These are phyloP conservation scores for Aptenodytes patagonicus DNA, from an alignment of 2,113 vertebrate species.

Conservation along the genomic window DNA sequence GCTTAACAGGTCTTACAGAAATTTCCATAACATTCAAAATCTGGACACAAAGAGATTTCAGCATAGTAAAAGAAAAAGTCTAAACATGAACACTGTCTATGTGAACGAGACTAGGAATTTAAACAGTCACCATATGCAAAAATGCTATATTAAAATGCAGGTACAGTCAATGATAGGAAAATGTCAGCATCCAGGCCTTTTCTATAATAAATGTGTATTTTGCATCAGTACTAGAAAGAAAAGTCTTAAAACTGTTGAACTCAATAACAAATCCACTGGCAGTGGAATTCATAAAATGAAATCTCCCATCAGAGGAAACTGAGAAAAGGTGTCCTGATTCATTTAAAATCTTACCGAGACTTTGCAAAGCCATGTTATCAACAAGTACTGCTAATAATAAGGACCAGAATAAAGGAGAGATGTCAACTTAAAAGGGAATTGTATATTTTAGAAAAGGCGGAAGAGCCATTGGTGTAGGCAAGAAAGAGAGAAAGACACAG, in stretches of 20 bases:
- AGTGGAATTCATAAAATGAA: not conserved
- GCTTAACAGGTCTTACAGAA: not conserved
- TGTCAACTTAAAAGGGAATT: not conserved
- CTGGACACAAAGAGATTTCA: not conserved
- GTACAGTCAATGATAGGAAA: not conserved
- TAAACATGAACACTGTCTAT: not conserved
- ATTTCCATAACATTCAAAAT: not conserved
- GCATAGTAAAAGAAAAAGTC: not conserved
- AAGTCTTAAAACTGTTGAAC: not conserved
- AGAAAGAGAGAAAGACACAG: not conserved
- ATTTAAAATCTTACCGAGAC: not conserved
- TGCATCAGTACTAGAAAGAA: not conserved
- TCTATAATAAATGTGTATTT: not conserved
- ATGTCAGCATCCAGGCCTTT: not conserved
- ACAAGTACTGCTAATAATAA: not conserved
- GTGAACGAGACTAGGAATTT: not conserved
- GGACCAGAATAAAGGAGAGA: not conserved
- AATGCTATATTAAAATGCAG: not conserved
- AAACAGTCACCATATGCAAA: not conserved
- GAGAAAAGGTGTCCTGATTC: not conserved
- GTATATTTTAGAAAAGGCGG: not conserved
- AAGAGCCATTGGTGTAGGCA: not conserved
- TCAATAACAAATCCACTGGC: not conserved
- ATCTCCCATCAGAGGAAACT: not conserved
- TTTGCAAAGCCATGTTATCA: not conserved